phyloP scores from a whole-genome alignment of 2,797 vertebrate genomes.

The Ctenosaura bakeri region DNA sequence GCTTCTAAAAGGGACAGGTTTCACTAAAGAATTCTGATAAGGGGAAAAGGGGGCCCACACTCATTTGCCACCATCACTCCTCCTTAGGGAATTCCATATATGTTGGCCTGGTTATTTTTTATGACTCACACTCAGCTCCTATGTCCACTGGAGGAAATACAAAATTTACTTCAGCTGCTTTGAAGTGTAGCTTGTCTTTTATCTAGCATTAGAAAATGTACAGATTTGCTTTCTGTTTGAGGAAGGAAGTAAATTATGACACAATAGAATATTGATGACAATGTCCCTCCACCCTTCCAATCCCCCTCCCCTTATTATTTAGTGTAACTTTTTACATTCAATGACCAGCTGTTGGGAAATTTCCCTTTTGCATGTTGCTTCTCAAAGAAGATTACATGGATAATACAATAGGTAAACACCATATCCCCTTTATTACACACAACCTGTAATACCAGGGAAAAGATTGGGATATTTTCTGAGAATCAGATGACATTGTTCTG shows the following conservation, averaged over 20 bases:
- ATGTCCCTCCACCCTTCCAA: not conserved
- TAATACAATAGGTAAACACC: not conserved
- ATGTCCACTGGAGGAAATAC: not conserved
- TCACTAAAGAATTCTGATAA: not conserved
- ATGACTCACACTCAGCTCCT: slow-evolving; percentile 5
- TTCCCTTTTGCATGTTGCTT: not conserved
- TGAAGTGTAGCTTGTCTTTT: not conserved
- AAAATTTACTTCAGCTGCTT: slow-evolving; percentile 45
- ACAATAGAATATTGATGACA: slow-evolving; percentile 21
- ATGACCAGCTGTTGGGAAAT: not conserved
- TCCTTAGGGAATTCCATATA: slow-evolving; percentile 14
- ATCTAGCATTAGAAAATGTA: slow-evolving; percentile 7
- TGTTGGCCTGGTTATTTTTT: slow-evolving; percentile 27
- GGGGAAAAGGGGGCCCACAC: not conserved
- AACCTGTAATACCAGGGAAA: not conserved
- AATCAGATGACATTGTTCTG: not conserved
- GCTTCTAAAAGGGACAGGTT: not conserved
- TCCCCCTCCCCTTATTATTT: not conserved
- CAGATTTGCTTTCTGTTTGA: slow-evolving; percentile 23
- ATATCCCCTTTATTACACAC: not conserved
- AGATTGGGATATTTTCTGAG: not conserved
- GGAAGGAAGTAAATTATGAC: slow-evolving; percentile 18
- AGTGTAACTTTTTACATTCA: not conserved
- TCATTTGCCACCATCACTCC: slow-evolving; percentile 1
- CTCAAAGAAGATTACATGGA: not conserved